Conservation (phyloP, 2,113 vertebrate genomes). For the Butorides virescens region DNA sequence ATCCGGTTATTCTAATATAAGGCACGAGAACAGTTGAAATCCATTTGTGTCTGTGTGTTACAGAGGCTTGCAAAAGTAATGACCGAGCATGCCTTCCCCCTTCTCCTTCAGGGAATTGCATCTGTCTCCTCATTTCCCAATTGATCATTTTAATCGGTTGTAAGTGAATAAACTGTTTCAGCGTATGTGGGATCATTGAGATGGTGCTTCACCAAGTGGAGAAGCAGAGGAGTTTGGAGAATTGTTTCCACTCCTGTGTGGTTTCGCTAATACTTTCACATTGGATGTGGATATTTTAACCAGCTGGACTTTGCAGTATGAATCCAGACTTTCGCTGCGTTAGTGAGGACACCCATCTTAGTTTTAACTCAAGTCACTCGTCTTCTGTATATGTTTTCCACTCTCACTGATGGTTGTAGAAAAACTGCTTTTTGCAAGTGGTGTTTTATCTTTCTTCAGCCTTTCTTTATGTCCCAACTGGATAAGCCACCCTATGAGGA, state of each 20-base stretch:
- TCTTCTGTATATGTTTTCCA: background rate
- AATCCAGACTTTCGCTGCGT: background rate
- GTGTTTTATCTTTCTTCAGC: background rate
- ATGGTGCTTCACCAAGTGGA: background rate
- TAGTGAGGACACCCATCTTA: background rate
- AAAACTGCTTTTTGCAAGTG: background rate
- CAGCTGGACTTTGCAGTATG: background rate
- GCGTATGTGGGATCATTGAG: background rate
- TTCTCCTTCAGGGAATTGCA: background rate
- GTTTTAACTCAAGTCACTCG: background rate
- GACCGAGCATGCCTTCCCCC: background rate
- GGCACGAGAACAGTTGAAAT: background rate
- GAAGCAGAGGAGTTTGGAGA: background rate
- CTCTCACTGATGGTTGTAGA: background rate
- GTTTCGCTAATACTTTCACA: background rate
- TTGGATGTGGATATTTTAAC: background rate
- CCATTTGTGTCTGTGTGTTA: background rate
- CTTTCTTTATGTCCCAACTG: background rate
- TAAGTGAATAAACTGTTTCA: fast-evolving
- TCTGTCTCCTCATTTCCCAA: background rate
- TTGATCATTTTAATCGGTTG: fast-evolving
- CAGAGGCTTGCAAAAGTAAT: background rate
- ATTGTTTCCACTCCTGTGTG: background rate
- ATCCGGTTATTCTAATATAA: background rate
- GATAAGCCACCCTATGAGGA: background rate